Evolutionary conservation across 2,888 invertebrate species (phyloP), one percentile per base, ranked within the genome.

Genomic region (Lagria hirta): DNA sequence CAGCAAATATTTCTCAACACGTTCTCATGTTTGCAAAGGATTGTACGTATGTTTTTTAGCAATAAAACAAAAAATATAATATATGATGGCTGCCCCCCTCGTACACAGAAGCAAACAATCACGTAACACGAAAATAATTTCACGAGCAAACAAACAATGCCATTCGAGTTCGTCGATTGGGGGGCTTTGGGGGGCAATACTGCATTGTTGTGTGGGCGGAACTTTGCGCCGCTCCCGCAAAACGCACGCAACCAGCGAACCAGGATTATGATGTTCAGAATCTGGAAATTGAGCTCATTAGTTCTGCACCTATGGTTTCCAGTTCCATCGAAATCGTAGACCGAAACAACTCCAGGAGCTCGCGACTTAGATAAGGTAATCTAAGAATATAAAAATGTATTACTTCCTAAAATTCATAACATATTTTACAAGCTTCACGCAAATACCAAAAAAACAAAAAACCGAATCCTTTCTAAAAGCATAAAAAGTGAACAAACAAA

Each of bases 241-340:
- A 38, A 49, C 43, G 48, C 56, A 58, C 57, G 56, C 57, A 59
- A 58, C 55, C 59, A 56, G 55, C 52, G 48, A 48, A 54, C 54
- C 57, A 49, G 62, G 64, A 64, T 64, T 60, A 61, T 60, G 60
- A 61, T 64, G 65, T 61, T 62, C 63, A 60, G 60, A 62, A 62
- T 62, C 62, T 62, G 63, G 65, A 63, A 64, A 64, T 60, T 55
- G 55, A 55, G 58, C 64, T 64, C 63, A 61, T 65, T 65, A 65
- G 64, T 65, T 63, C 60, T 59, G 63, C 63, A 61, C 52, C 61
- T 60, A 55, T 63, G 61, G 27, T 27, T n/a, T 49, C 27, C 34
- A 32, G 34, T 13, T 30, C 22, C 32, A 24, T 32, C 32, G 33
- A 17, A 16, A 26, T 35, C 45, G 23, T 26, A 23, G 26, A 43